Base-by-base conservation (phyloP, 1,140 invertebrate genomes). In the Vanessa tameamea region DNA sequence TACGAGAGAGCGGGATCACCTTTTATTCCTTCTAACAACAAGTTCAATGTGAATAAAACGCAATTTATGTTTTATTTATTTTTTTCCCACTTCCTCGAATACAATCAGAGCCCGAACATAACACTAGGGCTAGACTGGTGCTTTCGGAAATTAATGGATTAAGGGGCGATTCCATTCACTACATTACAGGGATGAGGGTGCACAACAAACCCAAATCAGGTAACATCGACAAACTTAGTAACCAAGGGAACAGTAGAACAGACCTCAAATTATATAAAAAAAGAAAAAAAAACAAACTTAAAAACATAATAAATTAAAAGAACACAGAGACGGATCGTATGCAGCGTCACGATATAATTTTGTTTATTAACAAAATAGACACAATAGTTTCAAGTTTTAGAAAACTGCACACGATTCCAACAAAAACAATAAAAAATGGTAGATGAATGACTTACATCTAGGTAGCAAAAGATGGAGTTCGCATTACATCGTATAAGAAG, bases 181-280 rank as follows among this genome's bases (percentile, higher is more conserved):
- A 82, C 76, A 61, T 23, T 69, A 76, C 72, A 61, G 69, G 86
- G 81, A 79, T 80, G 82, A 76, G 79, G 53, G 81, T 87, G 86
- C 87, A 86, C 78, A 83, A 85, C 84, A 85, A 87, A 76, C 86
- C 85, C 85, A 86, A 83, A 72, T 69, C 61, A 74, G 72, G 75
- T 78, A 80, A 83, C 84, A 84, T 79, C 78, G 78, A 88, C 83
- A 82, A 86, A 86, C 79, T 81, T 75, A 87, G 70, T 71, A 78
- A 78, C 69, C 69, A 78, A 79, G 77, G 77, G 71, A 77, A 79
- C 73, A 69, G 78, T 78, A 81, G 57, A 75, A 83, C 68, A 82
- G 73, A 75, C 71, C 50, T 78, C 71, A 78, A 82, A 79, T 77
- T 61, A 83, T 75, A 43, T 59, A 72, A 81, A 64, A 43, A 78